Conservation (phyloP, 1,140 invertebrate species). For the Tetragnatha versicolor region DNA sequence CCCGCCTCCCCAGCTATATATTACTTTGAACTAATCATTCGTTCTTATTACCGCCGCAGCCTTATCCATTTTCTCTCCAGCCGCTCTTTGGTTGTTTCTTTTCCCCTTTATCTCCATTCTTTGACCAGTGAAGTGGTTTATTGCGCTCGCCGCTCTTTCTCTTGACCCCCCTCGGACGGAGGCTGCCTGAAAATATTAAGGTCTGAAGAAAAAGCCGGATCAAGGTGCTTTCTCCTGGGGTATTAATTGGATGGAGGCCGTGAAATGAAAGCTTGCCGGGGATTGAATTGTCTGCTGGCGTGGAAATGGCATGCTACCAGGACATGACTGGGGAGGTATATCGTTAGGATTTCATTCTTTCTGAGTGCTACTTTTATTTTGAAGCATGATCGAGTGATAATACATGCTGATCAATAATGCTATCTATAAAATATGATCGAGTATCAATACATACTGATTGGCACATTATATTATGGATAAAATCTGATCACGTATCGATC, state of each 20-base stretch:
- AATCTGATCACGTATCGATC: no score
- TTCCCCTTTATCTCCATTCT: slow-evolving; percentile 17
- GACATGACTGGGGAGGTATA: no score
- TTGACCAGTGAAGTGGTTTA: slow-evolving; percentile 33
- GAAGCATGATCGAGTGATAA: no score
- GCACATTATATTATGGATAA: no score
- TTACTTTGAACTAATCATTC: slow-evolving; percentile 35
- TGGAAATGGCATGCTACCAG: no score
- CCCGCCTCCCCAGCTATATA: slow-evolving; percentile 9
- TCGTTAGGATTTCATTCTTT: no score
- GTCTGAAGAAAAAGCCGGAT: not conserved
- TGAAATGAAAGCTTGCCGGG: no score
- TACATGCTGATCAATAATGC: no score
- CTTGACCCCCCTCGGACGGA: not conserved
- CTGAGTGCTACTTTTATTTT: no score
- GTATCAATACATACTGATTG: no score
- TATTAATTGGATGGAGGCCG: slow-evolving; percentile 24
- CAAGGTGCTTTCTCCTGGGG: not conserved
- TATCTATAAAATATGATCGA: no score
- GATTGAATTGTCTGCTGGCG: no score
- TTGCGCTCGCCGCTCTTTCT: slow-evolving; percentile 8
- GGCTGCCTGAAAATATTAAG: slow-evolving; percentile 11
- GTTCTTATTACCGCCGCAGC: slow-evolving; percentile 16
- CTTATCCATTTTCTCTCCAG: slow-evolving; percentile 11
- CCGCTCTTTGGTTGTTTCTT: slow-evolving; percentile 19